Base-by-base conservation (phyloP, 35 echinoderm and acorn worm species). In the Amphiura filiformis region DNA sequence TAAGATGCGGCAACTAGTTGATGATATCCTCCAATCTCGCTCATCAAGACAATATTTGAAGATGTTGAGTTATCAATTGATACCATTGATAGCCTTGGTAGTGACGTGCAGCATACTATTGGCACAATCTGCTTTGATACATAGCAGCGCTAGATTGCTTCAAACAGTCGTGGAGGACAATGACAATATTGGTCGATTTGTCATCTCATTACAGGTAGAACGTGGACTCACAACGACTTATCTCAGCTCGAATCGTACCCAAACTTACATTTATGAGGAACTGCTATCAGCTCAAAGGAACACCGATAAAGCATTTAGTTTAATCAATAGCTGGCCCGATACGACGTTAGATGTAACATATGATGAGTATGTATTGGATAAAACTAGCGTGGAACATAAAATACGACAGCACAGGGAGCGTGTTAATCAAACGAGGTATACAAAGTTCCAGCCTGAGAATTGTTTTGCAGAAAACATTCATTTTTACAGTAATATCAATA, bases 121-220 rank as follows among this genome's bases (percentile, higher is more conserved):
- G 4, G 34, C 26, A 22, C 40, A 7, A 32, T 49, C 81, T 47
- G 34, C 52, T 31, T 13, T 32, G 1, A 22, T 32, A 32, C 42
- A 49, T 7, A 39, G 18, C 0, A 28, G 52, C 32, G 40, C 81
- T 32, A 30, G 52, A 31, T 28, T 13, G 0, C 34, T 47, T 1
- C 39, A 49, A 32, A 9, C 14, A 15, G 81, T 47, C 7, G 52
- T 83, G 7, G 0, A 18, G 1, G n/a, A 33, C 15, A 84, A 80
- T 39, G 81, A 84, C 30, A 37, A 34, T 31, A 81, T 78, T 28
- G 76, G 36, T 22, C 79, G 82, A 17, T 33, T 65, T 20, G 81
- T 90, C 28, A 65, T 49, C 9, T 32, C 80, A 22, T 14, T 90
- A 26, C 88, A 90, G 39, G 81, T 84, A 26, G 88, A 90, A 76